Evolutionary conservation across 1,140 invertebrate genomes (phyloP), one percentile per base, ranked within the genome.

Genomic region (Trichonephila clavipes): DNA sequence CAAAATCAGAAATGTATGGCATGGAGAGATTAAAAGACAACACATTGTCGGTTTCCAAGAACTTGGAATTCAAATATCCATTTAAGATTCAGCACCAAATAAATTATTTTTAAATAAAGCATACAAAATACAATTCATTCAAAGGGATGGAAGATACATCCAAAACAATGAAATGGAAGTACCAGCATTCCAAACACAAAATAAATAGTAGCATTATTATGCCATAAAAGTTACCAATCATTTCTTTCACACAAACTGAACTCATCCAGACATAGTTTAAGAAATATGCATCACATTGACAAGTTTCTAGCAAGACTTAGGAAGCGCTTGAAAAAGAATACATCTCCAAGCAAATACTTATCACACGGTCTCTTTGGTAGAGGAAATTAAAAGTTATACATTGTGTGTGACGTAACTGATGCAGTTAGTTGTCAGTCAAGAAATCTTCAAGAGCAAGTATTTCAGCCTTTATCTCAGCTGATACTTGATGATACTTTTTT

Each of bases 311-410:
- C 58, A 64, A 61, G 59, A 69, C 40, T 44, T 69, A 88, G 62
- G 87, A 88, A 88, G 66, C 64, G 87, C 87, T 88, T 58, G 61
- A 64, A 87, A 77, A 28, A 66, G 61, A 66, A 40, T 18, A 72
- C 19, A 90, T 59, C 62, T 82, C 21, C 24, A 90, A 62, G 69
- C 77, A 72, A 72, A 62, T 77, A 82, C 14, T n/a, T 90, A 90
- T 90, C 89, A 90, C 90, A 92, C 81, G 51, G 40, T 92, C 90
- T 92, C 90, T 92, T 92, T 92, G 90, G 90, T 92, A 61, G 34
- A 85, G 58, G 51, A 58, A 59, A 59, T 85, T 59, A 59, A 62
- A 61, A 51, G 21, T 61, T 59, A 19, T n/a, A 24, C 61, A 21
- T 19, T 18, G 64, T 40, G 24, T 18, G 64, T 40, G 24, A 66